phyloP scores from a whole-genome alignment of 2,113 vertebrate genomes.

The Tenrec ecaudatus region DNA sequence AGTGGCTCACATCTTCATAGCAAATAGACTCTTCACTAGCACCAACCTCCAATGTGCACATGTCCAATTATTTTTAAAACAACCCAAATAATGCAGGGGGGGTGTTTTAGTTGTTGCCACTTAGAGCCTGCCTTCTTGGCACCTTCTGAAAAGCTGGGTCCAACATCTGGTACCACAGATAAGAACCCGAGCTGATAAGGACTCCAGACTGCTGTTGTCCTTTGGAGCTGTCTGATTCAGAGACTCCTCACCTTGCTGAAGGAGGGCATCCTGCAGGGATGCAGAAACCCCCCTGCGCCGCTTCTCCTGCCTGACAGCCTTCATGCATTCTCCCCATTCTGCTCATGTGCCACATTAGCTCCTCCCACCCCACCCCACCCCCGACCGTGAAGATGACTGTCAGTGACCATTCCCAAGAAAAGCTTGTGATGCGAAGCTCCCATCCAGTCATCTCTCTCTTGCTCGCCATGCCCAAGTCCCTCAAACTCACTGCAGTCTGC shows the following conservation, averaged over 20 bases:
- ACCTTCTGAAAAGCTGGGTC: neutral
- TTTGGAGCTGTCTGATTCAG: neutral
- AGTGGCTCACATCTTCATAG: neutral
- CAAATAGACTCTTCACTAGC: neutral
- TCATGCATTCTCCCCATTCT: neutral
- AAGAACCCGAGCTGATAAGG: neutral
- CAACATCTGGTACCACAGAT: neutral
- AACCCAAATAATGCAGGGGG: neutral
- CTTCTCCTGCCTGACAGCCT: neutral
- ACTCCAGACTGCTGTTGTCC: neutral
- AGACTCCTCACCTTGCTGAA: neutral
- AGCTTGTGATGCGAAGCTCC: neutral
- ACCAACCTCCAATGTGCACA: neutral
- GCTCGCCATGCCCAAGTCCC: no score
- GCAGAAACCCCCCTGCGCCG: neutral
- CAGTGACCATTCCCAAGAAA: neutral
- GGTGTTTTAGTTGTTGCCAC: neutral
- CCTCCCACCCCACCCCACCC: neutral
- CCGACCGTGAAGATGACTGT: neutral
- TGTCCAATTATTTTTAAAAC: neutral
- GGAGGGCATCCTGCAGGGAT: neutral
- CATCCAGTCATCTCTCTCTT: neutral
- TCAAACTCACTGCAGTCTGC: no score
- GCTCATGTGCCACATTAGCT: neutral
- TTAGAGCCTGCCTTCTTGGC: neutral